A percentile compares a stretch with the other conserved stretches of the same genome.
Evolutionary conservation across 2,888 invertebrate genomes (phyloP).

Genomic region (Nemotelus pantherinus): DNA sequence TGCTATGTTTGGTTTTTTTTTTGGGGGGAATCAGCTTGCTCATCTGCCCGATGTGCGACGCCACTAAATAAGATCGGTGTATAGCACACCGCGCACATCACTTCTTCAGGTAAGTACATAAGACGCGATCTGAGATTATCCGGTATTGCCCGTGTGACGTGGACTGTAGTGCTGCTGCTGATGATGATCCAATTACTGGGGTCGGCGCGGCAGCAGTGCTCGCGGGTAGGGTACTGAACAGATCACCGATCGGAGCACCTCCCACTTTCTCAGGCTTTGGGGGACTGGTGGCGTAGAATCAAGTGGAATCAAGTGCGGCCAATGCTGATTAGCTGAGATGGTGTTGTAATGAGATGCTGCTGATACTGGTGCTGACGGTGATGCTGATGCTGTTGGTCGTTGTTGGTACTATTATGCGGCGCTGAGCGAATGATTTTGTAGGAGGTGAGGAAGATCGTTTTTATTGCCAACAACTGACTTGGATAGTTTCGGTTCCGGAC

Average conservation of each 20-base stretch:
- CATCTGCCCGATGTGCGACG: too few species aligned
- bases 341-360: constrained; percentile 33
- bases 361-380: not conserved
- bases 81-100: not conserved
- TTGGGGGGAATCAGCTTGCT: too few species aligned
- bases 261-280: constrained; percentile 37
- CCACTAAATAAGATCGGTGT: too few species aligned
- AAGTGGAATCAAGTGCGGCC: constrained; percentile 29
- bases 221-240: not conserved
- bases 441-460: constrained; percentile 29
- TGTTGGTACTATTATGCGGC: not conserved
- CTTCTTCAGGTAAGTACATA: constrained; percentile 31
- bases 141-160: not conserved
- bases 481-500: constrained; percentile 24
- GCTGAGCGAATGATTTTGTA: not conserved
- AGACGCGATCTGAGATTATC: constrained; percentile 4
- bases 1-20: not conserved
- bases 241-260: constrained; percentile 24
- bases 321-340: constrained; percentile 35
- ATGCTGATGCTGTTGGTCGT: not conserved
- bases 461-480: constrained; percentile 5
- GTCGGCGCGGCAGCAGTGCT: not conserved
- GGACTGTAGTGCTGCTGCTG: not conserved
- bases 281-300: constrained; percentile 24
- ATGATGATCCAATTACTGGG: constrained; percentile 30